These are phyloP conservation scores for Chroicocephalus ridibundus DNA, from an alignment of 2,113 vertebrate species.

Conservation along the genomic window DNA sequence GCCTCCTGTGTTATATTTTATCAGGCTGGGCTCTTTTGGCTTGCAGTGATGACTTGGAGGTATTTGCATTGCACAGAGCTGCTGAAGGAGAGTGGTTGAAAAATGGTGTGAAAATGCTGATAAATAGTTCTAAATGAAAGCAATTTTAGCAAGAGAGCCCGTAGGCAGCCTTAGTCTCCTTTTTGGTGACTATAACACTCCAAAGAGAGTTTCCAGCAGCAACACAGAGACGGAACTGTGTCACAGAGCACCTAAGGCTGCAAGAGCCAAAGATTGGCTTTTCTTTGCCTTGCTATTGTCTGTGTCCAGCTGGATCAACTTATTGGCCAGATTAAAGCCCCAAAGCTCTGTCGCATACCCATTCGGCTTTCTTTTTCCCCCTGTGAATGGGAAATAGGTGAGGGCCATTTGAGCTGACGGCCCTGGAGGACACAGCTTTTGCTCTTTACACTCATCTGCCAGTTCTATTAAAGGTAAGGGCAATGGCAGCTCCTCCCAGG, in stretches of 20 bases:
- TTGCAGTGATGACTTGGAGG: constrained; percentile 26
- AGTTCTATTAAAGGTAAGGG: background rate
- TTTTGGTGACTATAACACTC: constrained; percentile 24
- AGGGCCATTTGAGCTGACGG: background rate
- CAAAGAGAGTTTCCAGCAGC: constrained; percentile 13
- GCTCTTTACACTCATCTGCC: background rate
- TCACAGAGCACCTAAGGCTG: background rate
- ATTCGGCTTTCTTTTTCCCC: background rate
- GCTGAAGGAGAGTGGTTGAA: constrained; percentile 21
- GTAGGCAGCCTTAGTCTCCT: constrained; percentile 33
- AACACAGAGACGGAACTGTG: background rate
- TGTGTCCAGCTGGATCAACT: background rate
- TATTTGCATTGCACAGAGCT: constrained; percentile 61
- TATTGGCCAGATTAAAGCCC: background rate
- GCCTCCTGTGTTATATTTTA: background rate
- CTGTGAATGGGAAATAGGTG: background rate
- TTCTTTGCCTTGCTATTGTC: background rate
- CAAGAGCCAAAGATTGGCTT: background rate
- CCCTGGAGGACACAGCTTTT: background rate
- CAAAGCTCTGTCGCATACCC: background rate
- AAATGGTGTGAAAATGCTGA: constrained; percentile 67
- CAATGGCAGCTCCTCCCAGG: background rate
- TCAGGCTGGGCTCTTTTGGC: background rate
- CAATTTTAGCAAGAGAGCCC: constrained; percentile 68
- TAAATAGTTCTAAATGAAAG: constrained; percentile 73